These are phyloP conservation scores for Porites divaricata DNA, from an alignment of 92 coral and sea anemone genomes.

Conservation along the genomic window DNA sequence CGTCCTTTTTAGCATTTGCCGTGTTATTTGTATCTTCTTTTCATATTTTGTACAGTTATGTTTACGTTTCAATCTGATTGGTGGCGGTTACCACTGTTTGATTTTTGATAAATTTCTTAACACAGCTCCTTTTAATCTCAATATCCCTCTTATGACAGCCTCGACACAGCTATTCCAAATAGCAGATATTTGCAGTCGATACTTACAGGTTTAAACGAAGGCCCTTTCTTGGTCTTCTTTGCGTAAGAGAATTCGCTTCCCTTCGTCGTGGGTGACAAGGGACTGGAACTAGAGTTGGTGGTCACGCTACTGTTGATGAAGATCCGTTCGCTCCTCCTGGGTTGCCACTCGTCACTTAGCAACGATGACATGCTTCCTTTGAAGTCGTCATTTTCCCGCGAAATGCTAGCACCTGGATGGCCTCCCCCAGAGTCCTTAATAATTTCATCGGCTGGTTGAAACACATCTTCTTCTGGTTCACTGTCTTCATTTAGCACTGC, in stretches of 20 bases:
- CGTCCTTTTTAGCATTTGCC: too few relatives aligned
- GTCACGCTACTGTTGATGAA: slow-evolving; percentile 93
- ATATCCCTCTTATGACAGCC: too few relatives aligned
- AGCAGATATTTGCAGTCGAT: background rate
- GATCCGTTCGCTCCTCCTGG: slow-evolving; percentile 94
- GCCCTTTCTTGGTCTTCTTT: slow-evolving; percentile 71
- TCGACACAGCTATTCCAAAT: too few relatives aligned
- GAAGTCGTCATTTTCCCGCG: slow-evolving; percentile 53
- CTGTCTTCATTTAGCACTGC: slow-evolving; percentile 11
- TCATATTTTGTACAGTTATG: too few relatives aligned
- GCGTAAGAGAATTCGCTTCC: slow-evolving; percentile 65
- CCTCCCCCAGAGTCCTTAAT: slow-evolving; percentile 55
- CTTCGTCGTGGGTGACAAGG: slow-evolving; percentile 77
- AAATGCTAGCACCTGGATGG: slow-evolving; percentile 53
- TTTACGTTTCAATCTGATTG: too few relatives aligned
- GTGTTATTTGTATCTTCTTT: too few relatives aligned
- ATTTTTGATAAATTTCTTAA: too few relatives aligned
- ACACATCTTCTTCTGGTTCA: slow-evolving; percentile 45
- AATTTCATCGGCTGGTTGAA: slow-evolving; percentile 31
- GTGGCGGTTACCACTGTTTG: too few relatives aligned
- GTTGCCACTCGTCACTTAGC: slow-evolving; percentile 84
- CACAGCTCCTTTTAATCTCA: too few relatives aligned
- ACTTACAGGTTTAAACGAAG: slow-evolving; percentile 49
- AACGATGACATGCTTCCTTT: slow-evolving; percentile 52
- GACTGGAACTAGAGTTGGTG: slow-evolving; percentile 75